Conservation (phyloP, 2,797 vertebrate species). For the Petrocephalus schoutedeni region DNA sequence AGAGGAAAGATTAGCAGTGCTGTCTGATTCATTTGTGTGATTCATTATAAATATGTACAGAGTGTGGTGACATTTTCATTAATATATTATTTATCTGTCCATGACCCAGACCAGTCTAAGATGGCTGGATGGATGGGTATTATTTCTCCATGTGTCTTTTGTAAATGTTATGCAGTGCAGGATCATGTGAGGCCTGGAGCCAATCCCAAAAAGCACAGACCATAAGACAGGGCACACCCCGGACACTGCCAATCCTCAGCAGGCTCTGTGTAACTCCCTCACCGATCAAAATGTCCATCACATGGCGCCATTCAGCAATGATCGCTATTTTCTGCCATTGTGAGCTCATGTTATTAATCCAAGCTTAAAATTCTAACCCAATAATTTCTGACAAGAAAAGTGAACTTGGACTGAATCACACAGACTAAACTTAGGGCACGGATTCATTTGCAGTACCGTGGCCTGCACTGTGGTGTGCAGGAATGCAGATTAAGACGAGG, state of each 20-base stretch:
- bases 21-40: background rate
- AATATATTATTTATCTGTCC: background rate
- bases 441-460: background rate
- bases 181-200: background rate
- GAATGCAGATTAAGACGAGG: slow-evolving; percentile 8
- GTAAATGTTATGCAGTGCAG: background rate
- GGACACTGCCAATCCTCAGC: background rate
- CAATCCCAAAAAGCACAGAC: background rate
- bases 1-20: background rate
- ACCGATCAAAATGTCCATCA: background rate
- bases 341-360: background rate
- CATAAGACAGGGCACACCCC: background rate
- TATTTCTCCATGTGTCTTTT: background rate
- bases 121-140: background rate
- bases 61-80: background rate
- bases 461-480: background rate
- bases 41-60: background rate
- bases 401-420: background rate
- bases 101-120: background rate
- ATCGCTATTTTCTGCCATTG: background rate
- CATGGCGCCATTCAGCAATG: background rate
- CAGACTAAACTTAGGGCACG: background rate
- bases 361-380: background rate
- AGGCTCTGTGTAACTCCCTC: background rate
- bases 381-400: background rate